Evolutionary conservation across 2,888 invertebrate species (phyloP).

Genomic region (Choreutis nemorana): DNA sequence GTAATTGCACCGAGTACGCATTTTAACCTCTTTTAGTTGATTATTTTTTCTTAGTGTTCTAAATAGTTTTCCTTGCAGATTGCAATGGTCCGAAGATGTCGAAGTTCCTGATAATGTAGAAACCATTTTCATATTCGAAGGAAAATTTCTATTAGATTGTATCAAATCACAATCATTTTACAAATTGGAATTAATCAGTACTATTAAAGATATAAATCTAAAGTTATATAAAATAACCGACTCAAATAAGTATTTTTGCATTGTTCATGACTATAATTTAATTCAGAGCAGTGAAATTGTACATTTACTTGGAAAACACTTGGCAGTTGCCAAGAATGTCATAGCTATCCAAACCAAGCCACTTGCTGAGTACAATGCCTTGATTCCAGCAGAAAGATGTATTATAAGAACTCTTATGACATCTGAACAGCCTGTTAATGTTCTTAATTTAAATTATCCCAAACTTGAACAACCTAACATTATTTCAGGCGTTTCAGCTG

Average conservation of each 20-base stretch:
- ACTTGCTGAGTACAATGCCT: conserved; percentile 33
- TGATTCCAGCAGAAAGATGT: conserved; percentile 21
- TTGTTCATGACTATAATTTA: conserved; percentile 40
- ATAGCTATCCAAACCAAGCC: conserved; percentile 40
- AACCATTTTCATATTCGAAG: conserved; percentile 43
- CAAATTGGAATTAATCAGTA: conserved; percentile 27
- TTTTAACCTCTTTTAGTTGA: background rate
- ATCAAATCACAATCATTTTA: conserved; percentile 21
- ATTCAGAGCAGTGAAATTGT: conserved; percentile 42
- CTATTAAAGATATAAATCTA: conserved; percentile 30
- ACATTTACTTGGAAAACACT: conserved; percentile 30
- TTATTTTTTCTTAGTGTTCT: background rate
- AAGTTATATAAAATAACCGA: conserved; percentile 28
- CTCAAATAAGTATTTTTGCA: conserved; percentile 31
- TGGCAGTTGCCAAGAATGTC: conserved; percentile 29
- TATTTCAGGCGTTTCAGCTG: conserved; percentile 49
- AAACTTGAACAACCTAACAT: conserved; percentile 57
- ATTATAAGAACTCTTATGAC: conserved; percentile 34
- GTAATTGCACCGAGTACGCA: conserved; percentile 20
- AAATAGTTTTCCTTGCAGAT: conserved; percentile 24
- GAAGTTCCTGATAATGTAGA: conserved; percentile 24
- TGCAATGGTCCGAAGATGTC: conserved; percentile 26
- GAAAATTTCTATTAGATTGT: conserved; percentile 38
- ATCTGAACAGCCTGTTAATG: conserved; percentile 14
- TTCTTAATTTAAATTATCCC: conserved; percentile 20